Evolutionary conservation across 1,140 invertebrate species (phyloP).

Genomic region (Archivesica marissinica): DNA sequence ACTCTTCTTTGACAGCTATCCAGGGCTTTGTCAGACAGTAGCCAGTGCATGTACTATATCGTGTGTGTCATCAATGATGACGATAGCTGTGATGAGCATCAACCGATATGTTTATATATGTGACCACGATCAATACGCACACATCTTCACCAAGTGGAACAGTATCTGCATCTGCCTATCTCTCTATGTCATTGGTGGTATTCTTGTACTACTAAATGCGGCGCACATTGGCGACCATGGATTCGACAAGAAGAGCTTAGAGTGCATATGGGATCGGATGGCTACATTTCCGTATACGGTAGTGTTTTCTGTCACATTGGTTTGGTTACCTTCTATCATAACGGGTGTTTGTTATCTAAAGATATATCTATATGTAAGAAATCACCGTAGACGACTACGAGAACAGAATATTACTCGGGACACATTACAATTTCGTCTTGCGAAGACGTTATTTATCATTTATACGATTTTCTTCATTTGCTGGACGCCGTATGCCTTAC

Average conservation of each 20-base stretch:
- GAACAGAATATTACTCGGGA: not conserved
- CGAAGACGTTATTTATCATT: not conserved
- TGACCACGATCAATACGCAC: constrained; percentile 68
- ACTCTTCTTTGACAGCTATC: not conserved
- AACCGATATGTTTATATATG: constrained; percentile 78
- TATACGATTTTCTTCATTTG: constrained; percentile 49
- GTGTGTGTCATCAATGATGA: constrained; percentile 70
- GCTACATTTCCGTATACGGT: constrained; percentile 75
- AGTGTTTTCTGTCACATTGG: constrained; percentile 71
- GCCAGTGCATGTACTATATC: constrained; percentile 10
- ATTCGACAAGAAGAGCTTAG: constrained; percentile 74
- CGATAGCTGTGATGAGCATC: constrained; percentile 72
- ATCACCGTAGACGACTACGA: constrained; percentile 45
- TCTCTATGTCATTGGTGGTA: constrained; percentile 64
- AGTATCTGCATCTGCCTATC: constrained; percentile 66
- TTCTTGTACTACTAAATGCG: constrained; percentile 68
- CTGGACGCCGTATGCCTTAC: constrained; percentile 71
- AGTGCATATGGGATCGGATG: constrained; percentile 78
- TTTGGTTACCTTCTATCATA: constrained; percentile 72
- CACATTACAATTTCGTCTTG: not conserved
- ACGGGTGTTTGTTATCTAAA: constrained; percentile 71
- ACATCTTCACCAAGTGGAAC: constrained; percentile 69
- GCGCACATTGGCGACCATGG: constrained; percentile 72
- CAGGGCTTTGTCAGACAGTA: not conserved
- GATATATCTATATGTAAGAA: constrained; percentile 69